These are phyloP conservation scores for Hirundo rustica DNA, from an alignment of 2,797 vertebrate genomes.

Conservation along the genomic window DNA sequence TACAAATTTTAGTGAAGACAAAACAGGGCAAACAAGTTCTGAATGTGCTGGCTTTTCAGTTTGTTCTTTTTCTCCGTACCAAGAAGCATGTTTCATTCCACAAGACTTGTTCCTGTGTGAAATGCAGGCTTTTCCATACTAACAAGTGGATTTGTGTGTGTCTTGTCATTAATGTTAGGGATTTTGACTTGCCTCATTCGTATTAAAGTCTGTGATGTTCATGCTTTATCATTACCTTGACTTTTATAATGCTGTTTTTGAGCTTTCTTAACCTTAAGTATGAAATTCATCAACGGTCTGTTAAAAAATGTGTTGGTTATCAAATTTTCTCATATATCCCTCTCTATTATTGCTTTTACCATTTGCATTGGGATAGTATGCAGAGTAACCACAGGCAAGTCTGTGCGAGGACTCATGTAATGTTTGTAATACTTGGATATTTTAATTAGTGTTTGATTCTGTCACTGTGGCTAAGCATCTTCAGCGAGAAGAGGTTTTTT, in stretches of 20 bases:
- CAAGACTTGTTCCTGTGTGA: neutral
- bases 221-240: neutral
- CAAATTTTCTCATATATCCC: neutral
- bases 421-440: neutral
- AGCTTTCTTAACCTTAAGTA: neutral
- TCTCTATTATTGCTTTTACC: neutral
- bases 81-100: neutral
- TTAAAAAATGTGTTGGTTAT: neutral
- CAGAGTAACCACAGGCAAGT: neutral
- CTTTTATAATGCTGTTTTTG: neutral
- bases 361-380: neutral
- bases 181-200: neutral
- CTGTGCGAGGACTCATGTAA: neutral
- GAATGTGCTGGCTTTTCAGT: neutral
- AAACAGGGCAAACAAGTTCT: neutral
- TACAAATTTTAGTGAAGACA: neutral
- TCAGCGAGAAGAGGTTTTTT: neutral
- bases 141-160: neutral
- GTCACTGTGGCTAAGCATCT: neutral
- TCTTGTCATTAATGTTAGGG: neutral
- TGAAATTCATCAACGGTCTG: neutral
- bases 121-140: neutral
- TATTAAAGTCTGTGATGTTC: neutral
- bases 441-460: slow-evolving; percentile 9
- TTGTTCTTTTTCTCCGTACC: neutral